Percentiles rank a stretch among this genome's conserved stretches.
These are phyloP conservation scores for Hydractinia echinata DNA, from an alignment of 30 jellyfish, hydroid and myxozoan species.

Conservation along the genomic window DNA sequence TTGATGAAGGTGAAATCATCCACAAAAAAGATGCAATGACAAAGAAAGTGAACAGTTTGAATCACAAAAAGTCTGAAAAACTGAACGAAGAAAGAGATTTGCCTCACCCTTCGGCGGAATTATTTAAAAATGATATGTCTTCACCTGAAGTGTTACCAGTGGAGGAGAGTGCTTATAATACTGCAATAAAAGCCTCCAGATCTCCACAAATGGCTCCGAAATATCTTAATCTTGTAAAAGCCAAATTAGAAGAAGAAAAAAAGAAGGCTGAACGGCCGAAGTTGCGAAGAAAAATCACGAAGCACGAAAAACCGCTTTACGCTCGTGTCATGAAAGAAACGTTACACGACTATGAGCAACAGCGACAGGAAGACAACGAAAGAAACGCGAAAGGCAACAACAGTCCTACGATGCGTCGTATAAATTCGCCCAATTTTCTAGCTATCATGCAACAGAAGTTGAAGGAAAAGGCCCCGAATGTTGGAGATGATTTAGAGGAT, in stretches of 20 bases:
- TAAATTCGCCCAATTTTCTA: constrained; percentile 2
- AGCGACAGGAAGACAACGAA: background rate
- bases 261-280: constrained; percentile 8
- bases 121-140: too few relatives aligned
- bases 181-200: constrained; percentile 20
- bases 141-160: background rate
- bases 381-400: background rate
- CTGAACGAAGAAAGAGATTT: too few relatives aligned
- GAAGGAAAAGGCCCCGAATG: constrained; percentile 18
- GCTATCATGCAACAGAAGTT: constrained; percentile 12
- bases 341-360: constrained; percentile 30
- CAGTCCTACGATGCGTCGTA: background rate
- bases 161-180: background rate
- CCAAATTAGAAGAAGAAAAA: constrained; percentile 24
- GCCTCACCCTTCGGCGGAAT: too few relatives aligned
- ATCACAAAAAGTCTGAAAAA: too few relatives aligned
- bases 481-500: constrained; percentile 2
- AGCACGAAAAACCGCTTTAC: constrained; percentile 38
- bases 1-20: too few relatives aligned
- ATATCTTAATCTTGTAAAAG: constrained; percentile 23
- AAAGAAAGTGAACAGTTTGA: too few relatives aligned
- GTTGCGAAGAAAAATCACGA: constrained; percentile 34
- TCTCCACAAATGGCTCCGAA: constrained; percentile 15
- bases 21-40: too few relatives aligned
- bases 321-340: constrained; percentile 38